These are phyloP conservation scores for Hylomyscus alleni DNA, from an alignment of 2,797 vertebrate genomes.

Conservation along the genomic window DNA sequence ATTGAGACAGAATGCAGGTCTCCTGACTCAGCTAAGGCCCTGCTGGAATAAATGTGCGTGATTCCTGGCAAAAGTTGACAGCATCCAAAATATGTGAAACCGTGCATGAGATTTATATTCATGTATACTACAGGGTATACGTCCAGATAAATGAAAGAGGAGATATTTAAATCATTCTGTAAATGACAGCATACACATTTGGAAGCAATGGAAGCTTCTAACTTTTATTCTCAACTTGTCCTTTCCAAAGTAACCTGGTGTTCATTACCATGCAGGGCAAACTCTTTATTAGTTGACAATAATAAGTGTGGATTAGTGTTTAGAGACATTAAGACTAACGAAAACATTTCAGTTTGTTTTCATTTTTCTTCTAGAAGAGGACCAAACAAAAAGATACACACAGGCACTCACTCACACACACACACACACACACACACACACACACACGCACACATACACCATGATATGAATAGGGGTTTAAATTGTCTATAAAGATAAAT, in stretches of 20 bases:
- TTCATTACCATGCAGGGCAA: constrained; percentile 30
- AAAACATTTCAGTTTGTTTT: constrained; percentile 19
- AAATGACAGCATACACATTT: not conserved
- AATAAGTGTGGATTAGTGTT: not conserved
- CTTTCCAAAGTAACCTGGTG: not conserved
- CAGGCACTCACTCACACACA: not conserved
- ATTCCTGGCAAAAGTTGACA: constrained; percentile 33
- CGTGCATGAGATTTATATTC: constrained; percentile 44
- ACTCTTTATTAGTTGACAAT: not conserved
- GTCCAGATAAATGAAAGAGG: constrained; percentile 28
- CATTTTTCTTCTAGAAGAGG: constrained; percentile 14
- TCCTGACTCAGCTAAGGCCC: not conserved
- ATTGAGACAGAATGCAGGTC: not conserved
- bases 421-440: not conserved
- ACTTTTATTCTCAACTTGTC: constrained; percentile 58
- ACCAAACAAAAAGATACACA: not conserved
- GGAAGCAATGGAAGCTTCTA: constrained; percentile 30
- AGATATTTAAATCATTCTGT: not conserved
- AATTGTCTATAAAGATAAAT: constrained; percentile 64
- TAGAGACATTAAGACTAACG: constrained; percentile 31
- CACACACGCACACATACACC: not conserved
- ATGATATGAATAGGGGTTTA: constrained; percentile 58
- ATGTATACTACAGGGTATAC: not conserved
- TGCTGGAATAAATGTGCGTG: not conserved
- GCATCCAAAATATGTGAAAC: constrained; percentile 51